Evolutionary conservation across 1,140 invertebrate genomes (phyloP), one percentile per base, ranked within the genome.

Genomic region (Dendrolimus kikuchii): DNA sequence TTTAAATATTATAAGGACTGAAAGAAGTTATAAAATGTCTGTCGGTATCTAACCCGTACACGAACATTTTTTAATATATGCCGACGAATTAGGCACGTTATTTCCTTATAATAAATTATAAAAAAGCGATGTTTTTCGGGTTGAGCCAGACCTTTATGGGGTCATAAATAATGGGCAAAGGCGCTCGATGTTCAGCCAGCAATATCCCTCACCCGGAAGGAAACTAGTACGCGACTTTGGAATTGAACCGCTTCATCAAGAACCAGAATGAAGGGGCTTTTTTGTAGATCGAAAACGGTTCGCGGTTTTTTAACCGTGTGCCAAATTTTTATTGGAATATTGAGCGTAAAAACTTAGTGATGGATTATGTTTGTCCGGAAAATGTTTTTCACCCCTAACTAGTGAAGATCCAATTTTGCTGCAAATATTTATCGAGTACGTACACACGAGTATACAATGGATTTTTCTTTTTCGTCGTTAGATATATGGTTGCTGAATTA

Each of bases 21-120:
- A 2, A 23, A 23, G 23, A 23, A 23, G 23, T 23, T 23, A 23
- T 23, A 23, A 23, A 23, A 23, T 23, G 23, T 23, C 23, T 23
- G 23, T 46, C 45, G 7, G 9, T 7, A 10, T 7, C 9, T 36
- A 10, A 9, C 9, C 7, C 6, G 23, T 23, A 46, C 45, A 9
- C 23, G 9, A 23, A 46, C 9, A 10, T 10, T 36, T 52, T 57
- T 51, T 63, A 77, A 73, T 77, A 75, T 77, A 71, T 68, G 52
- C 59, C 58, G 69, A 74, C 60, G 71, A 81, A 79, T 84, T 81
- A 78, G 68, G 64, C 65, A 66, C 63, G 69, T 77, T 79, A 82
- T 79, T 81, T 79, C 71, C 72, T 60, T 58, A 64, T 65, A 62
- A 81, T 84, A 81, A 80, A 81, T 81, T 81, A 79, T 77, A 77